These are phyloP conservation scores for Stichodactyla helianthus DNA, from an alignment of 64 coral and sea anemone genomes.

Conservation along the genomic window DNA sequence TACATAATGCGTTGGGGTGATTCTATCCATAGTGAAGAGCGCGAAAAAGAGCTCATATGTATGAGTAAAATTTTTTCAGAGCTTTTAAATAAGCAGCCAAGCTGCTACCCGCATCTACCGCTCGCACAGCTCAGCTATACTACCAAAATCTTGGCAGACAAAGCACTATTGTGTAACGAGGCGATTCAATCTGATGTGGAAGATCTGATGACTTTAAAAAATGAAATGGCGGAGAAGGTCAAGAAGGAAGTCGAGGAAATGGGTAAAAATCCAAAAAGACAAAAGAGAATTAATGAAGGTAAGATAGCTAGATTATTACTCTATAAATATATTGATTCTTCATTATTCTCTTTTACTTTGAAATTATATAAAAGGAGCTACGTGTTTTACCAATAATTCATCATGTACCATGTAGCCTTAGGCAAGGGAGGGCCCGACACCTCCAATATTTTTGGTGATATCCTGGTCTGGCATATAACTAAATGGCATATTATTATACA, in stretches of 20 bases:
- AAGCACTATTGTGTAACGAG: background rate
- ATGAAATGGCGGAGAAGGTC: conserved; percentile 28
- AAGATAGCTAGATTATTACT: background rate
- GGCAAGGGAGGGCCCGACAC: too few relatives aligned
- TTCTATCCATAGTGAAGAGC: background rate
- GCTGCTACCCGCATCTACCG: conserved; percentile 26
- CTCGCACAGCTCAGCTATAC: conserved; percentile 1
- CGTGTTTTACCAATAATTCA: too few relatives aligned
- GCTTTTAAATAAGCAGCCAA: conserved; percentile 15
- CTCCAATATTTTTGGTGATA: too few relatives aligned
- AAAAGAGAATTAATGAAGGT: conserved; percentile 18
- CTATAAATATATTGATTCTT: too few relatives aligned
- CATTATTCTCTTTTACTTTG: too few relatives aligned
- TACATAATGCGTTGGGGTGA: conserved; percentile 13
- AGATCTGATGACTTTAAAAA: conserved; percentile 26
- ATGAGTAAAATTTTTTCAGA: conserved; percentile 20
- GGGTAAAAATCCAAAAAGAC: conserved; percentile 9
- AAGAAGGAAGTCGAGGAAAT: conserved; percentile 37
- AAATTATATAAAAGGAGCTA: too few relatives aligned
- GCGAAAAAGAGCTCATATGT: background rate
- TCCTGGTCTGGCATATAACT: too few relatives aligned
- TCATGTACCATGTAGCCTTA: too few relatives aligned
- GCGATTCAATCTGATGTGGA: background rate
- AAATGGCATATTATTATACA: too few relatives aligned
- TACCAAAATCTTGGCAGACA: background rate